These are phyloP conservation scores for Prunella fulvescens DNA, from an alignment of 2,113 vertebrate genomes.

Conservation along the genomic window DNA sequence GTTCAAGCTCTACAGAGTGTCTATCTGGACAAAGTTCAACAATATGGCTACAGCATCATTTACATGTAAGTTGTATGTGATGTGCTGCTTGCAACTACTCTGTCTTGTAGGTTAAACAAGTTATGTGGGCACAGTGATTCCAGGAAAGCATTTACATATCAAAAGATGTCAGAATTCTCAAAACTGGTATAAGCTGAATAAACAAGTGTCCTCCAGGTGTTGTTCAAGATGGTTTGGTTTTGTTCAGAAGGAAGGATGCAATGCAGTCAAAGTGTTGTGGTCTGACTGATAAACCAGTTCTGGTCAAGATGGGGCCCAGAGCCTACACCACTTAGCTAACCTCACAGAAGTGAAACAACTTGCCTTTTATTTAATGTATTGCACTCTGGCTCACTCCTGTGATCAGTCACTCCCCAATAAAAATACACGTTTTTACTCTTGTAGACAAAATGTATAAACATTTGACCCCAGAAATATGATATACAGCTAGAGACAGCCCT, in stretches of 20 bases:
- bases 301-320: not conserved
- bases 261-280: not conserved
- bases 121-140: not conserved
- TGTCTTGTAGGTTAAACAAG: not conserved
- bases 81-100: not conserved
- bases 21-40: not conserved
- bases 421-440: not conserved
- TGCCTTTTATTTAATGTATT: not conserved
- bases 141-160: not conserved
- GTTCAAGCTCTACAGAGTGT: not conserved
- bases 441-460: slow-evolving; percentile 28
- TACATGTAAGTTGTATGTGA: too few species aligned
- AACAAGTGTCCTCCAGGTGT: not conserved
- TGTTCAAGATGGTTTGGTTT: not conserved
- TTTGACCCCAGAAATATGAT: slow-evolving; percentile 36
- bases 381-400: not conserved
- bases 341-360: not conserved
- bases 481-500: not conserved
- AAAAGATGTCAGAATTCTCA: not conserved
- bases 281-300: slow-evolving; percentile 1
- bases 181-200: not conserved
- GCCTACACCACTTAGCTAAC: not conserved
- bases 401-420: slow-evolving; percentile 1
- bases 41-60: not conserved
- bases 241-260: not conserved